Evolutionary conservation across 2,113 vertebrate genomes (phyloP).

Genomic region (Nothocercus nigrocapillus): DNA sequence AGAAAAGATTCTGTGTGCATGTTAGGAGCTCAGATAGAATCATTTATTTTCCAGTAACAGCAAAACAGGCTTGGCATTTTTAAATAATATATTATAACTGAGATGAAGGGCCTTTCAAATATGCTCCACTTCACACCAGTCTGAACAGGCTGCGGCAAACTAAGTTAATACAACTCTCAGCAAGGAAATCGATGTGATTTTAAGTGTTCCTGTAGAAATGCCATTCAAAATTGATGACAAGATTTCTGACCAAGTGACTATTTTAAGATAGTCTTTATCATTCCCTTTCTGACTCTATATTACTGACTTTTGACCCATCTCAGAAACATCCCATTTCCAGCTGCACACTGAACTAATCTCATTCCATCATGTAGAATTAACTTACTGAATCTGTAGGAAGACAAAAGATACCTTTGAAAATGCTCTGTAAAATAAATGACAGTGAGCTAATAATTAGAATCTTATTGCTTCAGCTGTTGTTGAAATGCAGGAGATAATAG

Average conservation of each 20-base stretch:
- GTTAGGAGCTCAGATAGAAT: constrained; percentile 52
- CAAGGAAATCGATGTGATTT: constrained; percentile 67
- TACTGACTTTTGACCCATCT: constrained; percentile 8
- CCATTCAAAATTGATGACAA: constrained; percentile 74
- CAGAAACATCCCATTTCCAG: not conserved
- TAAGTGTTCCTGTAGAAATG: constrained; percentile 61
- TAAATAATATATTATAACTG: constrained; percentile 78
- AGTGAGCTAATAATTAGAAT: constrained; percentile 55
- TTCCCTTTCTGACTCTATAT: constrained; percentile 18
- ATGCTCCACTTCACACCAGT: constrained; percentile 15
- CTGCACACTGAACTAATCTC: constrained; percentile 21
- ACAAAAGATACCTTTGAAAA: constrained; percentile 6
- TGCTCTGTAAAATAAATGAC: constrained; percentile 12
- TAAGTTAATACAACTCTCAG: constrained; percentile 64
- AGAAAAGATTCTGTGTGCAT: constrained; percentile 36
- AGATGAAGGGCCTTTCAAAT: constrained; percentile 74
- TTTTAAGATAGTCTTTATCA: constrained; percentile 51
- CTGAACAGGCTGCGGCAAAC: constrained; percentile 43
- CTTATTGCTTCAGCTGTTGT: constrained; percentile 7
- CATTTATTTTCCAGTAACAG: constrained; percentile 66
- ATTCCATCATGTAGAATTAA: not conserved
- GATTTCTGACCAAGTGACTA: constrained; percentile 53
- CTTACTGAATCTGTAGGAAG: constrained; percentile 13
- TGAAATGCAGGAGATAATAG: constrained; percentile 31
- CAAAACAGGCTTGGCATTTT: constrained; percentile 78